Evolutionary conservation across 2,888 invertebrate species (phyloP).

Genomic region (Drosophila nigricruria): DNA sequence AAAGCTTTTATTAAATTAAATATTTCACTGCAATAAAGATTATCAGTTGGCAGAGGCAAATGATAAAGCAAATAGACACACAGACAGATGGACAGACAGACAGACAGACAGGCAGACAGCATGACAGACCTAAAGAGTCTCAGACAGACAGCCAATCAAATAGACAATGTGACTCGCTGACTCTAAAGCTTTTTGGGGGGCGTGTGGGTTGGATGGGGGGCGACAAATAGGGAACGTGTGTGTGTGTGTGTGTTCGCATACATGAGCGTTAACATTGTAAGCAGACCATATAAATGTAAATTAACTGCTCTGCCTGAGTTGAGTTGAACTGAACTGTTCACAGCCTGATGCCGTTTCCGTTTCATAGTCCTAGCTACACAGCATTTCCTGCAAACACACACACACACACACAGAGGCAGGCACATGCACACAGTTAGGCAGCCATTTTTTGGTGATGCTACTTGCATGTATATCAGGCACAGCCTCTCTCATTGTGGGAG

Average conservation of each 20-base stretch:
- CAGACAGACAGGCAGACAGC: constrained; percentile 12
- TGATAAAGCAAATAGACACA: constrained; percentile 66
- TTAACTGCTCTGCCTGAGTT: constrained; percentile 68
- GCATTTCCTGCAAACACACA: constrained; percentile 66
- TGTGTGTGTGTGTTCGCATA: constrained; percentile 46
- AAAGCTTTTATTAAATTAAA: constrained; percentile 78
- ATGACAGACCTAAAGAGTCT: constrained; percentile 11
- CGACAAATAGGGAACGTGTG: background rate
- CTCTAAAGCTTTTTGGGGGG: constrained; percentile 53
- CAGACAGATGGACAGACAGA: constrained; percentile 10
- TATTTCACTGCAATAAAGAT: constrained; percentile 79
- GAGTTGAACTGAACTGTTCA: constrained; percentile 58
- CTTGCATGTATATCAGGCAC: constrained; percentile 61
- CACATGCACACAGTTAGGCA: constrained; percentile 61
- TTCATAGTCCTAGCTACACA: constrained; percentile 74
- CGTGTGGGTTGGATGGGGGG: background rate
- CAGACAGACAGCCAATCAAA: constrained; percentile 59
- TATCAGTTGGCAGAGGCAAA: constrained; percentile 75
- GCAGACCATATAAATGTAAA: constrained; percentile 82
- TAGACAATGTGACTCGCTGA: constrained; percentile 74
- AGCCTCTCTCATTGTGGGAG: constrained; percentile 14
- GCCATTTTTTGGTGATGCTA: constrained; percentile 76
- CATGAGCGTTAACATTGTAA: constrained; percentile 80
- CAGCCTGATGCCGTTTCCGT: constrained; percentile 79
- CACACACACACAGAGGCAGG: constrained; percentile 21